Evolutionary conservation across 2,888 invertebrate genomes (phyloP), one percentile per base, ranked within the genome.

Genomic region (Geophilus truncorum): DNA sequence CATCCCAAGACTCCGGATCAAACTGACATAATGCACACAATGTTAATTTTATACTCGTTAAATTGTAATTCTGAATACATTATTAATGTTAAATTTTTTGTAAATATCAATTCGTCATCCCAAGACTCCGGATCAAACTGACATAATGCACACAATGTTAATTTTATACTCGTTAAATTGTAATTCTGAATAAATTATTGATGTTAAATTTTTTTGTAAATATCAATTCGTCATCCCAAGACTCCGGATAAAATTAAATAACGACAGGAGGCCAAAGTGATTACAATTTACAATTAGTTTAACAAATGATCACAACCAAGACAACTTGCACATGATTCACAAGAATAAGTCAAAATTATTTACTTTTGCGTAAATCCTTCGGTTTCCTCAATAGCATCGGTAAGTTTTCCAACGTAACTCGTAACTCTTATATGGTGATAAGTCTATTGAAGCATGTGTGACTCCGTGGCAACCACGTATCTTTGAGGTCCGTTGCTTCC

Each of bases 401-500:
- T 98, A 84, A 99, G 90, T 90, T 99, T 99, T 88, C 99, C 99
- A 81, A 96, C 95, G 90, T 89, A 99, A 98, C 88, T 99, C 98
- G 87, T 98, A 99, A 87, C 96, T 97, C 87, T 97, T 96, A 87
- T 99, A 99, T 0, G 99, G 99, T 83, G 99, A 99, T 86, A 99
- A 90, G 91, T 80, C 99, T 92, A 88, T 99, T 99, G 89, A 99
- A 99, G 87, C 99, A 99, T 1, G 99, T 99, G 87, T 99, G 99
- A 77, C 97, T 97, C 81, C 98, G 91, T 36, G 99, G 99, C 85
- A 99, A 89, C 98, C 98, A 99, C 5, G 97, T 98, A 86, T 99
- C 99, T 87, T 99, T 99, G 98, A 0, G 98, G 98, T 6, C 99
- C 99, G 86, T 98, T 99, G 83, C 97, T 97, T 80, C 90, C 90